Evolutionary conservation across 2,888 invertebrate species (phyloP).

Genomic region (Habroteleia sp.): DNA sequence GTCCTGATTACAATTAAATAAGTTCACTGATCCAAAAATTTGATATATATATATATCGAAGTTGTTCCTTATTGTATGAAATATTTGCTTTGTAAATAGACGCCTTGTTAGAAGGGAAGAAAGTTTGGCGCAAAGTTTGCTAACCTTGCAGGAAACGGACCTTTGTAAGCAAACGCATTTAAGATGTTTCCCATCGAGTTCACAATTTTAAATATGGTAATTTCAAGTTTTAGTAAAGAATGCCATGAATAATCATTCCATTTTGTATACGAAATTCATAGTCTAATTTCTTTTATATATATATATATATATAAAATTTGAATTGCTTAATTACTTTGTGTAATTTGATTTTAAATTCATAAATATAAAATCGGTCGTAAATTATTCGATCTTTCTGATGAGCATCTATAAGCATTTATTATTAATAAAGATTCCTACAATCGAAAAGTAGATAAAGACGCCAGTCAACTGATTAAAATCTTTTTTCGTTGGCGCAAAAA

Average conservation of each 20-base stretch:
- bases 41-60: slow-evolving; percentile 18
- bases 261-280: slow-evolving; percentile 2
- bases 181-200: slow-evolving; percentile 19
- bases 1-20: background rate
- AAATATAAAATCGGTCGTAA: no score
- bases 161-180: slow-evolving; percentile 14
- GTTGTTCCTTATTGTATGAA: slow-evolving; percentile 17
- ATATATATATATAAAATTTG: background rate
- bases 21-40: background rate
- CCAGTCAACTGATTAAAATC: slow-evolving; percentile 12
- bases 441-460: no score
- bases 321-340: slow-evolving; percentile 9
- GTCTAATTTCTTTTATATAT: slow-evolving; percentile 7
- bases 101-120: slow-evolving; percentile 27
- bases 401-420: no score
- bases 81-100: slow-evolving; percentile 40
- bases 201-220: slow-evolving; percentile 26
- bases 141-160: slow-evolving; percentile 26
- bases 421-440: no score
- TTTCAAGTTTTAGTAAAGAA: slow-evolving; percentile 7
- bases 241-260: slow-evolving; percentile 19
- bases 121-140: slow-evolving; percentile 30
- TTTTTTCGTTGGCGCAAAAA: background rate
- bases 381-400: no score
- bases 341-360: background rate